Evolutionary conservation across 2,888 invertebrate genomes (phyloP), one percentile per base, ranked within the genome.

Genomic region (Scelioninae gen. 1): DNA sequence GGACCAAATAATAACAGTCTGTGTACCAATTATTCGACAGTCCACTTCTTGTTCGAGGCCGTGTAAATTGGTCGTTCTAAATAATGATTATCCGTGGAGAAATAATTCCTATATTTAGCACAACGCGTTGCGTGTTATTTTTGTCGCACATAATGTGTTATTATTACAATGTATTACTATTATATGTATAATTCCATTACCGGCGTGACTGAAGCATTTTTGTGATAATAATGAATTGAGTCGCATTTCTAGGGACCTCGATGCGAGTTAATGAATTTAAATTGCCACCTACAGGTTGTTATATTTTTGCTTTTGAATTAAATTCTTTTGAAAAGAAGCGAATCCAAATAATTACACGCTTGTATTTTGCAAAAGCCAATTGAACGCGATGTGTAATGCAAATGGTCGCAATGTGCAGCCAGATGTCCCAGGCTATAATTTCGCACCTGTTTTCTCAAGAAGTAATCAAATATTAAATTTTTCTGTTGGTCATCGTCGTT

Each of bases 381-480:
- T n/a, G n/a, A n/a, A n/a, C n/a, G n/a, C n/a, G n/a, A n/a, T n/a
- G n/a, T n/a, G n/a, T n/a, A n/a, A n/a, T n/a, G n/a, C n/a, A n/a
- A n/a, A n/a, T n/a, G n/a, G n/a, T n/a, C n/a, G n/a, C n/a, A n/a
- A n/a, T n/a, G n/a, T n/a, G n/a, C n/a, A n/a, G n/a, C n/a, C n/a
- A n/a, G n/a, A n/a, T n/a, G n/a, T n/a, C n/a, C n/a, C n/a, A n/a
- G 31, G 53, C 77, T 77, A 49, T 76, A 82, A 82, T 82, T 77
- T 77, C 34, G 47, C 29, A 45, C 72, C 65, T 23, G 62, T 68
- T 74, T 78, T 74, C 78, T 75, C 29, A 68, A 69, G 74, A 63
- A 74, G 82, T 74, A 74, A 83, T 79, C 78, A 58, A 68, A 83
- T 45, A 47, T 74, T 32, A 53, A 68, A 56, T n/a, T 63, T 77